Percentiles rank a stretch among this genome's conserved stretches.
Evolutionary conservation across 2,113 vertebrate species (phyloP).

Genomic region (Chloebia gouldiae): DNA sequence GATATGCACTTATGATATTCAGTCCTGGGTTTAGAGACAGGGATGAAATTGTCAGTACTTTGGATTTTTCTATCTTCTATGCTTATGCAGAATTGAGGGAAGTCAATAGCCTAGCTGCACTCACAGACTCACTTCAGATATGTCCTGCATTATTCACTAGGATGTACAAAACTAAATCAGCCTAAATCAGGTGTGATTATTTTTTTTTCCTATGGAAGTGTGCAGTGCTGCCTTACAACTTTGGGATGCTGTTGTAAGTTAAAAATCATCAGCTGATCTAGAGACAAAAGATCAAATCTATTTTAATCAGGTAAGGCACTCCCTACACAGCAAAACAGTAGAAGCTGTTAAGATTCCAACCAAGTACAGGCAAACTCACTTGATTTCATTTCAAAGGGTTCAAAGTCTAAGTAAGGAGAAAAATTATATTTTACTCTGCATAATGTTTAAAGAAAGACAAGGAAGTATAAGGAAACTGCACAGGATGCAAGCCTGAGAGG

Average conservation of each 20-base stretch:
- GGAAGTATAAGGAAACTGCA: neutral
- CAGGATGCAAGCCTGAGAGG: neutral
- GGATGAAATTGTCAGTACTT: neutral
- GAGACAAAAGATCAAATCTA: neutral
- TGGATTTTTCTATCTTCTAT: neutral
- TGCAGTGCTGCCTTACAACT: neutral
- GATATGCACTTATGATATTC: neutral
- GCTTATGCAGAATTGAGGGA: neutral
- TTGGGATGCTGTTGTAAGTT: neutral
- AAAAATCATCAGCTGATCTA: neutral
- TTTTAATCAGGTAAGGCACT: neutral
- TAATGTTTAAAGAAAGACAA: neutral
- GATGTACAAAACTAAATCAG: neutral
- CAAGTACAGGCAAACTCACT: neutral
- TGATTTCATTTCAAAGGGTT: neutral
- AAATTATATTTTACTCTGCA: neutral
- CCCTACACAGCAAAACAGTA: neutral
- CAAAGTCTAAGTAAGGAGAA: neutral
- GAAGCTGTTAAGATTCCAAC: neutral
- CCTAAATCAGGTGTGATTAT: neutral
- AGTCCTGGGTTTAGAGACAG: neutral
- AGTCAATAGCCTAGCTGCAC: neutral
- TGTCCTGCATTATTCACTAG: neutral
- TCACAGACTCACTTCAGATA: neutral
- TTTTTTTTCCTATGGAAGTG: neutral